Conservation (phyloP, 1,140 invertebrate species). For the Physella acuta region DNA sequence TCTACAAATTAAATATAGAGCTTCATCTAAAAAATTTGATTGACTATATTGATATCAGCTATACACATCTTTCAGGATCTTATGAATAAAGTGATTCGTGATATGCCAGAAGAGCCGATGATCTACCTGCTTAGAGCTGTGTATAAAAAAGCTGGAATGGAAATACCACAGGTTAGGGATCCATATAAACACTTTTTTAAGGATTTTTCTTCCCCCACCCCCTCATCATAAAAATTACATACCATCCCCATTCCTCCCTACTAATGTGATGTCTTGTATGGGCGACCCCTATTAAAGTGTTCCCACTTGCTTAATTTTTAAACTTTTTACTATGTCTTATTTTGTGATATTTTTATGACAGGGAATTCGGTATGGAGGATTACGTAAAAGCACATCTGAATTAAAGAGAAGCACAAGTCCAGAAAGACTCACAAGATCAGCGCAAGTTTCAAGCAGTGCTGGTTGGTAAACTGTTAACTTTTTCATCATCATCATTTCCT, state of each 20-base stretch:
- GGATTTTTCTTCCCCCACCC: no score
- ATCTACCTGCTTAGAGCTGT: constrained; percentile 46
- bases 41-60: no score
- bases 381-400: constrained; percentile 27
- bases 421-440: constrained; percentile 9
- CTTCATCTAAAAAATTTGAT: no score
- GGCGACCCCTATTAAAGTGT: no score
- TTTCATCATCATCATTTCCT: no score
- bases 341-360: constrained; percentile 13
- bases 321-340: no score
- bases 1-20: no score
- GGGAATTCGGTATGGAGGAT: constrained; percentile 33
- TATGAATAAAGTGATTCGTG: constrained; percentile 54
- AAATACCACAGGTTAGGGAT: constrained; percentile 42
- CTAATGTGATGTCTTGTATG: no score
- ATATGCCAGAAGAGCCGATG: constrained; percentile 53
- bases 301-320: no score
- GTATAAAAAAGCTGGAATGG: constrained; percentile 49
- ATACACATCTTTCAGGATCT: constrained; percentile 51
- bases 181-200: background rate
- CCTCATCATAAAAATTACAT: no score
- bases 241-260: no score
- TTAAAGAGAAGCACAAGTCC: constrained; percentile 4
- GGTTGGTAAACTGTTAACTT: no score
- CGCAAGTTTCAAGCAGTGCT: constrained; percentile 6